Conservation (phyloP, 23 tunicate species). For the Trididemnum miniatum region DNA sequence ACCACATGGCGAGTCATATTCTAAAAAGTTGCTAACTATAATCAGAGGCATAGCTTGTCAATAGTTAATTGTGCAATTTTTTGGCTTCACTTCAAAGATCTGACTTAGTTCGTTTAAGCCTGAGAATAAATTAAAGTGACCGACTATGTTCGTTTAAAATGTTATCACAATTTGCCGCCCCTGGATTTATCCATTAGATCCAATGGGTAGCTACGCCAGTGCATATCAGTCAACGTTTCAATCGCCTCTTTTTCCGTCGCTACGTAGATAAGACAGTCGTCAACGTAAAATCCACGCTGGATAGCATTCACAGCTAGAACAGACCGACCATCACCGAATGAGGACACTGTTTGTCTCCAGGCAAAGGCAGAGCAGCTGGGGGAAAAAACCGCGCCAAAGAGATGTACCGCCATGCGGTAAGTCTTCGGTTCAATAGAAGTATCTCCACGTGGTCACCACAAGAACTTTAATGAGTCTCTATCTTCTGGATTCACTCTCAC, state of each 20-base stretch:
- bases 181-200: too few relatives aligned
- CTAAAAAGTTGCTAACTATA: too few relatives aligned
- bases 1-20: too few relatives aligned
- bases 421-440: neutral
- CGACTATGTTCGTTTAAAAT: too few relatives aligned
- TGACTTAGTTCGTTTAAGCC: too few relatives aligned
- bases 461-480: neutral
- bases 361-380: neutral
- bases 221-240: too few relatives aligned
- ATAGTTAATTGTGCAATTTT: too few relatives aligned
- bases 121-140: too few relatives aligned
- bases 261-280: neutral
- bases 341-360: neutral
- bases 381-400: neutral
- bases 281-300: neutral
- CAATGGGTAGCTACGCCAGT: too few relatives aligned
- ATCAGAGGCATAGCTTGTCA: too few relatives aligned
- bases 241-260: neutral
- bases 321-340: neutral
- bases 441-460: neutral
- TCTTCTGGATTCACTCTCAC: neutral
- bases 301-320: neutral
- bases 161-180: too few relatives aligned
- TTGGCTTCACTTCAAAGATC: too few relatives aligned
- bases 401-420: neutral